Conservation (phyloP, 2,888 invertebrate species). For the Isotomurus palustris region DNA sequence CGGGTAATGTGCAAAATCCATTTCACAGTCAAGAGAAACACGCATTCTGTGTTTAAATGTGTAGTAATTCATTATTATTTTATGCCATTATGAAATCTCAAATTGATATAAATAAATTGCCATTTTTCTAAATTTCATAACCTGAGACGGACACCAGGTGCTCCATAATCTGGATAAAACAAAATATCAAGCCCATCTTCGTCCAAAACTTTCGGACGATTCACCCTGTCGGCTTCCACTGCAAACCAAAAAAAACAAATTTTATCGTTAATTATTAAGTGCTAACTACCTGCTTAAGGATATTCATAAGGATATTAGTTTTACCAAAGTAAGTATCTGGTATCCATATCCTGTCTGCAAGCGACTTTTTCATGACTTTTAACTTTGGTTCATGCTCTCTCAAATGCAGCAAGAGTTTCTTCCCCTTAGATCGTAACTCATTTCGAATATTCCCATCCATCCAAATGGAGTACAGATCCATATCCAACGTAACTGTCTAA, state of each 20-base stretch:
- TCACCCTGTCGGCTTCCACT: constrained; percentile 34
- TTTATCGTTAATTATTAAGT: neutral
- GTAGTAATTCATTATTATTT: neutral
- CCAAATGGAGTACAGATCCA: too few relatives aligned
- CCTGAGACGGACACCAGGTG: too few relatives aligned
- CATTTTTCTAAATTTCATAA: neutral
- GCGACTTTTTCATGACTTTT: too few relatives aligned
- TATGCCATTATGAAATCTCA: neutral
- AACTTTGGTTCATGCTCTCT: too few relatives aligned
- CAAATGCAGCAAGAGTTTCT: too few relatives aligned
- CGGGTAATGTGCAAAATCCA: constrained; percentile 32
- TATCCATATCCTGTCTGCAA: constrained; percentile 35
- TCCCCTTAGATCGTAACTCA: too few relatives aligned
- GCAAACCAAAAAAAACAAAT: too few relatives aligned
- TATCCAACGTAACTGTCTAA: too few relatives aligned
- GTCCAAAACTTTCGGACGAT: constrained; percentile 17
- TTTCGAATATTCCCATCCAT: too few relatives aligned
- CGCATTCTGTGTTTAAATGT: constrained; percentile 14
- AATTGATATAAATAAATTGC: neutral
- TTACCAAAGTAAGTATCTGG: constrained; percentile 39
- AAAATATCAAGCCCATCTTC: neutral
- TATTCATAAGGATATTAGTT: neutral
- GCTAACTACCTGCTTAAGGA: neutral
- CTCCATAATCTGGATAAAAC: too few relatives aligned
- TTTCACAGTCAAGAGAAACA: constrained; percentile 25